phyloP scores from a whole-genome alignment of 1,140 invertebrate species.

The Antheraea pernyi region DNA sequence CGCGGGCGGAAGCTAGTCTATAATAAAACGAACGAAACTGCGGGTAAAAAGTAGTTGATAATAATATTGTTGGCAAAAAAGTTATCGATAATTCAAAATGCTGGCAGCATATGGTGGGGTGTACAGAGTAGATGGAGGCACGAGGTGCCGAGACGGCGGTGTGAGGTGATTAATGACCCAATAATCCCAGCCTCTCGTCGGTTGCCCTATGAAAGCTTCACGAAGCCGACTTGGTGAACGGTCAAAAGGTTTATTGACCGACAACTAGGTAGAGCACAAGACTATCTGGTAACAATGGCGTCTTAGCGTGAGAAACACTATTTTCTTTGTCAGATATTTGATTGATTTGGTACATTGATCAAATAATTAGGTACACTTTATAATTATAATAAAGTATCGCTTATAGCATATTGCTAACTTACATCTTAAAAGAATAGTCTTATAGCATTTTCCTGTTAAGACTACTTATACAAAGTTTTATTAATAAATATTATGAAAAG shows the following conservation, averaged over 20 bases:
- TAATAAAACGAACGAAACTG: too few species aligned
- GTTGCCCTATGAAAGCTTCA: conserved; percentile 67
- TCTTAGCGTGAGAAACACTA: background rate
- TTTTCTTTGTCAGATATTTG: background rate
- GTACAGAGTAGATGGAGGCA: conserved; percentile 11
- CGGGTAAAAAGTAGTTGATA: background rate
- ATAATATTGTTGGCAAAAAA: background rate
- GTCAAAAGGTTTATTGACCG: conserved; percentile 76
- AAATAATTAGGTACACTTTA: background rate
- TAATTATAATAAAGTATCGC: background rate
- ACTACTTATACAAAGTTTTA: too few species aligned
- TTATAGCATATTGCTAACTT: too few species aligned
- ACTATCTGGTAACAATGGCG: conserved; percentile 1
- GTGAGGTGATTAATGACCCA: conserved; percentile 75
- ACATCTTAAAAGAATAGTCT: too few species aligned
- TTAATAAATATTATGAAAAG: too few species aligned
- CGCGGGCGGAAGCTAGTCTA: too few species aligned
- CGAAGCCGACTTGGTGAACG: conserved; percentile 76
- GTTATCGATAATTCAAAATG: conserved; percentile 6
- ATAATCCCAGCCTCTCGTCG: conserved; percentile 63
- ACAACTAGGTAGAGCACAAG: conserved; percentile 25
- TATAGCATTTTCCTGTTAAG: too few species aligned
- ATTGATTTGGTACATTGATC: background rate
- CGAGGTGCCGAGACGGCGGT: conserved; percentile 18
- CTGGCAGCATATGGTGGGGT: background rate